Percentiles rank a stretch among this genome's conserved stretches.
Conservation (phyloP, 2,888 invertebrate species). For the Lysandra bellargus region DNA sequence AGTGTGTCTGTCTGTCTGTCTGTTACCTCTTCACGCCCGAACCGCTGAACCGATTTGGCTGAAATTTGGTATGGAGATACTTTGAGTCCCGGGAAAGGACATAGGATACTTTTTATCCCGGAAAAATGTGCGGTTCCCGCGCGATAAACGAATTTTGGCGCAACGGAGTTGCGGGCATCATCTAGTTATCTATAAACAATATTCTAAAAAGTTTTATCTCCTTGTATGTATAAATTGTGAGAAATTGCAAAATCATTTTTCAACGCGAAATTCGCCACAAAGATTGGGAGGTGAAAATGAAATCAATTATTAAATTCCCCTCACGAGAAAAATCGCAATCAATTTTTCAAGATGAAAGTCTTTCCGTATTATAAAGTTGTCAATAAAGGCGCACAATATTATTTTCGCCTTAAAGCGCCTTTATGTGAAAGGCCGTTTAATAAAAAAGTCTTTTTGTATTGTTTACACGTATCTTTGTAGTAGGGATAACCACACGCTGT, state of each 20-base stretch:
- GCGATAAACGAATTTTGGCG: no score
- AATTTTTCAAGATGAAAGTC: slow-evolving; percentile 62
- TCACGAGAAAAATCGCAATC: slow-evolving; percentile 59
- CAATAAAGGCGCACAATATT: slow-evolving; percentile 58
- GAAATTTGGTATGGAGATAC: no score
- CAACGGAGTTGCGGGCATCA: no score
- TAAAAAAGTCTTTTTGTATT: slow-evolving; percentile 43
- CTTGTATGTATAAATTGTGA: neutral
- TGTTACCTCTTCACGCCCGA: no score
- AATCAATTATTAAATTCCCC: slow-evolving; percentile 63
- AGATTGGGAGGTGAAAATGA: slow-evolving; percentile 55
- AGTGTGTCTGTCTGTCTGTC: no score
- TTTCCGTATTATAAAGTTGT: slow-evolving; percentile 63
- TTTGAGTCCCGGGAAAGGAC: no score
- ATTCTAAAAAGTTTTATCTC: neutral
- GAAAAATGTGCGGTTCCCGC: no score
- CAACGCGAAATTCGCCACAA: slow-evolving; percentile 44
- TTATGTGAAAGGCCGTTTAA: slow-evolving; percentile 47
- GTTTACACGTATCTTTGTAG: slow-evolving; percentile 32
- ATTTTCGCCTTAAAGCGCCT: slow-evolving; percentile 53
- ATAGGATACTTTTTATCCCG: no score
- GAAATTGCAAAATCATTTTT: slow-evolving; percentile 24
- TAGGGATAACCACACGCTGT: neutral
- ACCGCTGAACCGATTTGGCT: no score
- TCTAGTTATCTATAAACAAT: no score